Evolutionary conservation across 1,140 invertebrate species (phyloP).

Genomic region (Whitmania pigra): DNA sequence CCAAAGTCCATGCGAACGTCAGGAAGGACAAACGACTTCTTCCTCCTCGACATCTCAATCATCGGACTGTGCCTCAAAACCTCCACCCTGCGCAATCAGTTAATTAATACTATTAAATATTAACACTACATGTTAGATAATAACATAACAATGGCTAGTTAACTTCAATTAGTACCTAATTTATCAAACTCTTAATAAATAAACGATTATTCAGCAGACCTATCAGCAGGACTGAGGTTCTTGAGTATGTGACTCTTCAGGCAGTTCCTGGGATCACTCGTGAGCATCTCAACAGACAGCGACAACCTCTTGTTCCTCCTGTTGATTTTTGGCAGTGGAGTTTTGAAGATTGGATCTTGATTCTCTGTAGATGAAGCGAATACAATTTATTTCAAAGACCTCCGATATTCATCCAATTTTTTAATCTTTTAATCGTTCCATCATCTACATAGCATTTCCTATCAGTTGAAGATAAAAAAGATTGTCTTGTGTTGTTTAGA

Average conservation of each 20-base stretch:
- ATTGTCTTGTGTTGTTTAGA: too few relatives aligned
- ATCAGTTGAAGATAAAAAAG: too few relatives aligned
- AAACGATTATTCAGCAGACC: not conserved
- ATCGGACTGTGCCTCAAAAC: conserved; percentile 7
- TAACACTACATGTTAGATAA: not conserved
- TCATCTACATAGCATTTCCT: too few relatives aligned
- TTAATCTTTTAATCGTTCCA: too few relatives aligned
- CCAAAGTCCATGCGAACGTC: too few relatives aligned
- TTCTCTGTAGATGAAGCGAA: too few relatives aligned
- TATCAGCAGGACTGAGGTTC: not conserved
- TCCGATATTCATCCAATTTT: too few relatives aligned
- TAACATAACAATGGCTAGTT: not conserved
- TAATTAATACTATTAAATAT: too few relatives aligned
- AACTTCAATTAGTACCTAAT: not conserved
- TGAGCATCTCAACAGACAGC: not conserved
- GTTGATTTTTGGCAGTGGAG: not conserved
- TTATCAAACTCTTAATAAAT: not conserved
- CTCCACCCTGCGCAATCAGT: not conserved
- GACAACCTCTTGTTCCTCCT: not conserved
- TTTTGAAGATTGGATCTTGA: not conserved
- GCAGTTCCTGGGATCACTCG: not conserved
- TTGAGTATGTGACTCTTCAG: not conserved
- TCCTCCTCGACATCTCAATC: conserved; percentile 7
- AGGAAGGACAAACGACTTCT: not conserved
- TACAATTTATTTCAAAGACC: too few relatives aligned